phyloP scores from a whole-genome alignment of 2,797 vertebrate species.

The Mus minutoides region DNA sequence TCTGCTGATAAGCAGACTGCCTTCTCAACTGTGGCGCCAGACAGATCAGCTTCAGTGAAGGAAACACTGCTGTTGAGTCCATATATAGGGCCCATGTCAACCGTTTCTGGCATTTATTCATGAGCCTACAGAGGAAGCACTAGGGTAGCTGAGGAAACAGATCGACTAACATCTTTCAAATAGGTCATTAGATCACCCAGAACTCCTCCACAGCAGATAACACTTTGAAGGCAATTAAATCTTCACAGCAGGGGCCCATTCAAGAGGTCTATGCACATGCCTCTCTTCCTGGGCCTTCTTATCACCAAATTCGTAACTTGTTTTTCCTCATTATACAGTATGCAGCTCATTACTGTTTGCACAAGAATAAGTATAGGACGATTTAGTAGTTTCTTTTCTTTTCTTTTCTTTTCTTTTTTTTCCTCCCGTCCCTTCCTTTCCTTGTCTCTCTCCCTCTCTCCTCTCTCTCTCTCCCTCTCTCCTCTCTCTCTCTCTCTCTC shows the following conservation, averaged over 20 bases:
- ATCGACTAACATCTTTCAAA: constrained; percentile 14
- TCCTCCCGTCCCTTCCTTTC: no score
- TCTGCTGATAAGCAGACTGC: constrained; percentile 14
- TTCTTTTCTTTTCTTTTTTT: neutral
- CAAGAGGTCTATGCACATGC: neutral
- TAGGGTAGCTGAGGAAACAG: constrained; percentile 9
- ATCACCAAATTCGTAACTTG: constrained; percentile 27
- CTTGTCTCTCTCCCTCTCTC: neutral
- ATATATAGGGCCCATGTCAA: neutral
- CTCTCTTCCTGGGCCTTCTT: neutral
- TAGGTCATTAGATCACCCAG: neutral
- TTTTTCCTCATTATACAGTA: constrained; percentile 29
- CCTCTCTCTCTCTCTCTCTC: fast-evolving
- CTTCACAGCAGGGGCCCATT: neutral
- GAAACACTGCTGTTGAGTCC: neutral
- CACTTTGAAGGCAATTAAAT: constrained; percentile 8
- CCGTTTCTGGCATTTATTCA: neutral
- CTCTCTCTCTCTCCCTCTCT: neutral
- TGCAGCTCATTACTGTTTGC: constrained; percentile 18
- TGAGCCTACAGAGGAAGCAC: constrained; percentile 3
- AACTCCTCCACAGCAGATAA: neutral
- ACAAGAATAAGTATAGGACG: neutral
- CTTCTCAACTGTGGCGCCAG: neutral
- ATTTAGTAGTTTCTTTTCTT: neutral
- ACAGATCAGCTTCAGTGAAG: constrained; percentile 21